Conservation (phyloP, 1,140 invertebrate genomes). For the Drosophila seguyi region DNA sequence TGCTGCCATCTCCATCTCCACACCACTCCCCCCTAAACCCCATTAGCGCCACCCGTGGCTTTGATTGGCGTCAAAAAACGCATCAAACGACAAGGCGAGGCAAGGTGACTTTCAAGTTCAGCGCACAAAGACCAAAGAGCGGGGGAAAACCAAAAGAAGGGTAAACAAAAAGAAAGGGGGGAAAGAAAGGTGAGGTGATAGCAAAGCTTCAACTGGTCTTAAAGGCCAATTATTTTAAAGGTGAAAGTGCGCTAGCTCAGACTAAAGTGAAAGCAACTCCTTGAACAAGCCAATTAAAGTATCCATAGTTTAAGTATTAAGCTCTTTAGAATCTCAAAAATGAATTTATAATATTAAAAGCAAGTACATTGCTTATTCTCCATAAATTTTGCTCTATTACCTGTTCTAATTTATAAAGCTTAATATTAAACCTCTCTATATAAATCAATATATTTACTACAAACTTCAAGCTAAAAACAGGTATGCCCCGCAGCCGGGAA, state of each 20-base stretch:
- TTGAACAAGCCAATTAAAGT: neutral
- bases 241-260: neutral
- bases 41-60: conserved; percentile 43
- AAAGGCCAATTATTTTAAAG: conserved; percentile 2
- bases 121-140: conserved; percentile 11
- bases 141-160: neutral
- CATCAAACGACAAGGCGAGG: conserved; percentile 52
- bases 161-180: neutral
- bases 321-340: neutral
- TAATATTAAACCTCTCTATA: neutral
- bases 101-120: conserved; percentile 78
- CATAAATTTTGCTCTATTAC: neutral
- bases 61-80: conserved; percentile 81
- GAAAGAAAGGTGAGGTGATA: too few species aligned
- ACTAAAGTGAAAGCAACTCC: neutral
- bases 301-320: neutral
- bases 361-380: neutral
- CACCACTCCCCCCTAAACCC: neutral
- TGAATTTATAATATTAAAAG: neutral
- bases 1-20: neutral
- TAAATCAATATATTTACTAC: neutral
- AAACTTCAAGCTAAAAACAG: neutral
- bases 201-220: neutral
- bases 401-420: neutral
- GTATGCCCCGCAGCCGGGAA: neutral